Base-by-base conservation (phyloP, 92 coral and sea anemone genomes). In the Palythoa grandiflora region DNA sequence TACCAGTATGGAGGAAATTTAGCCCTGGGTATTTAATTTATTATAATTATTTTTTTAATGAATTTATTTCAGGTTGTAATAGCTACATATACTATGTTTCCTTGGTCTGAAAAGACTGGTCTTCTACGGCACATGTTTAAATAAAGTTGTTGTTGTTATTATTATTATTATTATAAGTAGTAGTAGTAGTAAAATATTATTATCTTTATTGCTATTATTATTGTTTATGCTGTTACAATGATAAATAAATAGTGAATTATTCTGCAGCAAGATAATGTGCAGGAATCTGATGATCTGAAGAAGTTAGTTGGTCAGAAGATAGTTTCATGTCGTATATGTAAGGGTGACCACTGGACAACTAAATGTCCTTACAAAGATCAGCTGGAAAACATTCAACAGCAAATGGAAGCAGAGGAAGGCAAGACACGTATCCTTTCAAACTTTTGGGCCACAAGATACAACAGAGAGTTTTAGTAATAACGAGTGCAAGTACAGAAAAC, bases 341-440 rank as follows among this genome's bases (percentile, higher is more conserved):
- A 97, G 80, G 99, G 99, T 57, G 99, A 97, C 91, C 99, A 97
- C 87, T 97, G 99, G 99, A 97, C 99, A 17, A 96, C 97, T 39
- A 97, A 97, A 81, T 95, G 99, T 88, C 99, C 99, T 9, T 97
- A 97, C 92, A 97, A 97, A 78, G 99, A 97, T 84, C 98, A 94
- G 71, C 94, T 97, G 75, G 99, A 97, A 87, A 94, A 93, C 60
- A 94, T 97, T 35, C 99, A 97, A 83, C 96, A 93, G 77, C 96
- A 92, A 72, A 87, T 91, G 85, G 94, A 94, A 38, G 98, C 94
- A 10, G 98, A 91, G 36, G 99, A 97, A 85, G 87, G 91, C 36
- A 92, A 90, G 72, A 47, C 89, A n/a, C 77, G 97, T 94, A 94
- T 94, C 97, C 93, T 92, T 92, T 79, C 48, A 7, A 20, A 17